Percentiles rank a stretch among this genome's conserved stretches.
phyloP scores from a whole-genome alignment of 2,797 vertebrate genomes.

The Zalophus californianus region DNA sequence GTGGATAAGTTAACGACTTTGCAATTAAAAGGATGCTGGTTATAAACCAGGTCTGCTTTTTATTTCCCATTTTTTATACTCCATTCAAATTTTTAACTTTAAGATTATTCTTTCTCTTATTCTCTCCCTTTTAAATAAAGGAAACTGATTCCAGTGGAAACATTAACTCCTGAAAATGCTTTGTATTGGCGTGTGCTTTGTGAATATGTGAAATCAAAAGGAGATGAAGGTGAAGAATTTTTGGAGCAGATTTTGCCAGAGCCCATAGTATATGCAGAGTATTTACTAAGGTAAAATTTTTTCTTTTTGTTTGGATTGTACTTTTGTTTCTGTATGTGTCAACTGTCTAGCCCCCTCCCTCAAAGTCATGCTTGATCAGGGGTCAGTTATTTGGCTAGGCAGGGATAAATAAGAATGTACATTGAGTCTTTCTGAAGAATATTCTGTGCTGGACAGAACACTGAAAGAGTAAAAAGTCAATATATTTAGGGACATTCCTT shows the following conservation, averaged over 20 bases:
- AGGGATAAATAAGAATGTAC: neutral
- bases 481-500: neutral
- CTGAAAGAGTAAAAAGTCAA: neutral
- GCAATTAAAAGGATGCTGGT: conserved; percentile 23
- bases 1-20: conserved; percentile 34
- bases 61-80: conserved; percentile 14
- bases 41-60: conserved; percentile 38
- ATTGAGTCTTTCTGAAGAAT: conserved; percentile 48
- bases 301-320: conserved; percentile 22
- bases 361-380: neutral
- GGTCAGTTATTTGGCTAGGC: neutral
- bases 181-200: conserved; percentile 95
- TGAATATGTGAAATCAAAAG: conserved; percentile 94
- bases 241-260: conserved; percentile 95
- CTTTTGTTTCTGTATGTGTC: neutral
- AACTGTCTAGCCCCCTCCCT: neutral
- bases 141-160: conserved; percentile 92
- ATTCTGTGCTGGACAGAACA: neutral
- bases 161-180: conserved; percentile 94
- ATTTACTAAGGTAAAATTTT: conserved; percentile 92
- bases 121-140: conserved; percentile 82
- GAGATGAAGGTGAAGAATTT: conserved; percentile 93
- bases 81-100: conserved; percentile 27
- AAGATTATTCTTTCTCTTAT: conserved; percentile 47
- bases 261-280: conserved; percentile 92